Conservation (phyloP, 2,888 invertebrate species). For the Eupithecia tripunctaria region DNA sequence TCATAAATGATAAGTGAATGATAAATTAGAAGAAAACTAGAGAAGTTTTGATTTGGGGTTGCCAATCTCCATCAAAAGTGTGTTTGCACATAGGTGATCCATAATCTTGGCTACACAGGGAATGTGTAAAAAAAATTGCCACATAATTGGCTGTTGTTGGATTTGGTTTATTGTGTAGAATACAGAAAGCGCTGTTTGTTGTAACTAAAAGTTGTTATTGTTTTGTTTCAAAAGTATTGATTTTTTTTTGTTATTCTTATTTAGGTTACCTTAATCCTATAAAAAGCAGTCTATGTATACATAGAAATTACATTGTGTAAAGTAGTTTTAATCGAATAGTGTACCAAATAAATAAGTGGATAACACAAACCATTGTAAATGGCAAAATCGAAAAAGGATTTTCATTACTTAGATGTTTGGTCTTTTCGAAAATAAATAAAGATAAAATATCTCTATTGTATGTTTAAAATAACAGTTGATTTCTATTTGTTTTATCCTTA, state of each 20-base stretch:
- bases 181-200: neutral
- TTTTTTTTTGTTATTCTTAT: neutral
- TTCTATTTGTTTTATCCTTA: neutral
- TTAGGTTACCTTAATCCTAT: neutral
- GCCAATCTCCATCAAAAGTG: too few species aligned
- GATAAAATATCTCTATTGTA: neutral
- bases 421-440: neutral
- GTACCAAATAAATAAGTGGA: neutral
- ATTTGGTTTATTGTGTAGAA: neutral
- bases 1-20: too few species aligned
- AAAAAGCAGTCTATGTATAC: neutral
- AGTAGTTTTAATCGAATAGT: neutral
- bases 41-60: too few species aligned
- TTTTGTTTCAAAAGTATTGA: conserved; percentile 9
- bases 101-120: too few species aligned
- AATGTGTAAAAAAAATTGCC: neutral
- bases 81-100: too few species aligned
- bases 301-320: neutral
- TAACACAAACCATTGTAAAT: neutral
- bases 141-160: neutral
- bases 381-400: neutral
- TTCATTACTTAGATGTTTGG: neutral
- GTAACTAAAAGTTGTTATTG: conserved; percentile 3
- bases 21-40: too few species aligned
- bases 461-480: neutral